Percentiles rank a stretch among this genome's conserved stretches.
phyloP scores from a whole-genome alignment of 2,888 invertebrate genomes.

The Tetragonisca angustula region DNA sequence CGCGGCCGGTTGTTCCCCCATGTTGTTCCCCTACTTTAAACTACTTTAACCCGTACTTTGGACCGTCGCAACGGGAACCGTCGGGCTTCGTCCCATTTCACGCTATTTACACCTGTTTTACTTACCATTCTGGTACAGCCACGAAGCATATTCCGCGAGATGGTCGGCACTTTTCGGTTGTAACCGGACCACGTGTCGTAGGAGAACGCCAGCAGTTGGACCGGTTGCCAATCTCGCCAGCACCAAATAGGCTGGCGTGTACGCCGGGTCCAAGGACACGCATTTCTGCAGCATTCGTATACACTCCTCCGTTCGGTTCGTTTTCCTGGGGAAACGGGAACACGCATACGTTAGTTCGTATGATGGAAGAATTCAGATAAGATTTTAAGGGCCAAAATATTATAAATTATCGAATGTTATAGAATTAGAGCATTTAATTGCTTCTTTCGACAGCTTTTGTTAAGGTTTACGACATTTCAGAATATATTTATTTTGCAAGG shows the following conservation, averaged over 20 bases:
- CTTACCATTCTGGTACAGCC: slow-evolving; percentile 88
- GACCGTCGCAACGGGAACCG: slow-evolving; percentile 36
- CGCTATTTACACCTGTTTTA: slow-evolving; percentile 28
- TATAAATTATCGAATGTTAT: no score
- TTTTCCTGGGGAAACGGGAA: slow-evolving; percentile 85
- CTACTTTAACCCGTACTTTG: slow-evolving; percentile 43
- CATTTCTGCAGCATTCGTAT: slow-evolving; percentile 89
- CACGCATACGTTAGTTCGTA: neutral
- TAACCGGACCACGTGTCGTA: slow-evolving; percentile 88
- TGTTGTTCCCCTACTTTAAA: slow-evolving; percentile 51
- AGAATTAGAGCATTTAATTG: neutral
- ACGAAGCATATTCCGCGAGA: slow-evolving; percentile 89
- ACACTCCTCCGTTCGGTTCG: slow-evolving; percentile 88
- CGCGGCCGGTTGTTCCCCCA: slow-evolving; percentile 16
- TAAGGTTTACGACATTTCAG: no score
- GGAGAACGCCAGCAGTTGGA: slow-evolving; percentile 85
- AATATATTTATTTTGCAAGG: no score
- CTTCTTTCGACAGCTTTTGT: neutral
- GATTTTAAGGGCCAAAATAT: no score
- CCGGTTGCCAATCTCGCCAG: slow-evolving; percentile 87
- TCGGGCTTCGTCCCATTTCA: slow-evolving; percentile 33
- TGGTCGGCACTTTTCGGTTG: slow-evolving; percentile 90
- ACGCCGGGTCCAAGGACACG: slow-evolving; percentile 88
- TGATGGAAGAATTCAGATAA: neutral
- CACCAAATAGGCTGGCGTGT: slow-evolving; percentile 89